Percentiles rank a stretch among this genome's conserved stretches.
Conservation (phyloP, 2,113 vertebrate species). For the Ondatra zibethicus region DNA sequence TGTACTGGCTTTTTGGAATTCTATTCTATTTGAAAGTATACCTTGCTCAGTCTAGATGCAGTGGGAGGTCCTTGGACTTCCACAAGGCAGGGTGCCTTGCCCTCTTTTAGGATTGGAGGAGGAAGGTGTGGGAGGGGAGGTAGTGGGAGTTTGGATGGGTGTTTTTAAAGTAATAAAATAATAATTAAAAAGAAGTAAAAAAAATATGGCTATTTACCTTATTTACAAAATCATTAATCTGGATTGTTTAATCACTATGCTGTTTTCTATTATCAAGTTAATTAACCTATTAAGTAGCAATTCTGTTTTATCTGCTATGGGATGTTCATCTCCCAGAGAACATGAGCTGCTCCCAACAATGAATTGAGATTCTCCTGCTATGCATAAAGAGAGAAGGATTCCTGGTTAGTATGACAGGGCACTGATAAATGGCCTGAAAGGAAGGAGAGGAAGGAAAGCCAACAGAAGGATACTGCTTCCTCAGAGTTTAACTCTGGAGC, state of each 20-base stretch:
- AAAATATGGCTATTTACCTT: neutral
- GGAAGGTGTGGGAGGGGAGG: too few relatives aligned
- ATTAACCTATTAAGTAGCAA: neutral
- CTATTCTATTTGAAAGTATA: too few relatives aligned
- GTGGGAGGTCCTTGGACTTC: too few relatives aligned
- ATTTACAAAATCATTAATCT: neutral
- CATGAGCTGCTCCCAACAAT: neutral
- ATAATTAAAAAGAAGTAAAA: neutral
- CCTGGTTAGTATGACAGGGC: fast-evolving
- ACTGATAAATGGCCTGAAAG: fast-evolving
- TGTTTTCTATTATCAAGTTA: neutral
- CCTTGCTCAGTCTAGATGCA: too few relatives aligned
- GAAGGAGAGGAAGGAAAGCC: fast-evolving
- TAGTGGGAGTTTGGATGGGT: too few relatives aligned
- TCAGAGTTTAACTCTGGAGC: neutral
- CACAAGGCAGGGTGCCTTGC: too few relatives aligned
- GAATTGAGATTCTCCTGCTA: neutral
- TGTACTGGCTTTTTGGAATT: too few relatives aligned
- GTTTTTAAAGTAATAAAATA: too few relatives aligned
- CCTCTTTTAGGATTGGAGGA: too few relatives aligned
- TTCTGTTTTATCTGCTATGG: neutral
- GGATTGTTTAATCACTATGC: neutral
- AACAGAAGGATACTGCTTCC: neutral
- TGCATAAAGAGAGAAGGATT: neutral
- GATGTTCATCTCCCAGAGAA: neutral